phyloP scores from a whole-genome alignment of 2,888 invertebrate species.

The Phyllotreta cruciferae region DNA sequence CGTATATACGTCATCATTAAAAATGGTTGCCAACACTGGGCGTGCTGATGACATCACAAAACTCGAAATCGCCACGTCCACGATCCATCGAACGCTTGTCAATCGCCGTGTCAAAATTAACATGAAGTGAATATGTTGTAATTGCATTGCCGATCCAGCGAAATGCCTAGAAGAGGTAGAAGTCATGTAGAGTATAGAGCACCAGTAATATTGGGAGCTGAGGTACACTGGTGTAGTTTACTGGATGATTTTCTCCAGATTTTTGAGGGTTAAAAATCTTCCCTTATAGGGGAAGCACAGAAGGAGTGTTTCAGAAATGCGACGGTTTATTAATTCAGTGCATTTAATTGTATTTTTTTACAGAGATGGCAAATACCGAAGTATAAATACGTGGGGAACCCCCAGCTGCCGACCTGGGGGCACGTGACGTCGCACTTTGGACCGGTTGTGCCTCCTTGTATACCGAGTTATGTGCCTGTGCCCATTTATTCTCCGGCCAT shows the following conservation, averaged over 20 bases:
- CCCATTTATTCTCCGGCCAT: constrained; percentile 7
- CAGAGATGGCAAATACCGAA: constrained; percentile 6
- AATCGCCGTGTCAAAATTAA: background rate
- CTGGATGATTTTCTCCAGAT: background rate
- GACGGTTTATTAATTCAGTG: background rate
- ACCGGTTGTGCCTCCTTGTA: background rate
- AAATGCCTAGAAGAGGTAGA: constrained; percentile 6
- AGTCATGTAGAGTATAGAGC: background rate
- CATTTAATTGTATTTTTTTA: background rate
- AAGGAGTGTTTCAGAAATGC: background rate
- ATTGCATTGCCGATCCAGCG: background rate
- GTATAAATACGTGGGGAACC: constrained; percentile 9
- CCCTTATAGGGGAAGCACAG: background rate
- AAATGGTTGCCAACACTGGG: background rate
- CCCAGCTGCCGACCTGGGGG: constrained; percentile 1
- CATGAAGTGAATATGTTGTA: background rate
- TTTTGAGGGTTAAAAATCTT: background rate
- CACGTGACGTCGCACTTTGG: background rate
- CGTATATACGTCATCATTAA: too few species aligned
- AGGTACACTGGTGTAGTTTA: constrained; percentile 8
- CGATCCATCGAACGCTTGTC: background rate
- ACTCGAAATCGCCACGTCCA: background rate
- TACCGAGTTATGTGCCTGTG: constrained; percentile 12
- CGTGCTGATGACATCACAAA: background rate
- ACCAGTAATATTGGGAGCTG: constrained; percentile 3